Evolutionary conservation across 2,797 vertebrate species (phyloP), one percentile per base, ranked within the genome.

Genomic region (Heterohyrax brucei): DNA sequence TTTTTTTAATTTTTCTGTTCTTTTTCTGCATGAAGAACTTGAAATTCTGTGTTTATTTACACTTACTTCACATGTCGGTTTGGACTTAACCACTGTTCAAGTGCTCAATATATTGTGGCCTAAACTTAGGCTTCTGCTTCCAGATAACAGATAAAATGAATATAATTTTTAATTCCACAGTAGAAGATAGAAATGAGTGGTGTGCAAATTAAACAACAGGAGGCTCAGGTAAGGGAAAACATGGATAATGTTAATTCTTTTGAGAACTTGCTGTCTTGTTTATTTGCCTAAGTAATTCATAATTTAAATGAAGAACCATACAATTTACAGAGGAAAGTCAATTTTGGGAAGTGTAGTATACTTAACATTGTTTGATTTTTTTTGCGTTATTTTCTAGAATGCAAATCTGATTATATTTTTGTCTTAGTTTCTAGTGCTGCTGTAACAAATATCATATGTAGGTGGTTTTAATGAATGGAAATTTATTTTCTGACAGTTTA

Each of bases 101-200:
- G 1, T 28, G 3, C 39, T 61, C 14, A 5, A 24, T 39, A 2
- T 81, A 0, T 16, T 28, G 10, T 24, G 64, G 73, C 53, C 53
- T 56, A 56, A 56, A 56, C 53, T 16, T 46, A 3, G 83, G 7
- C 13, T 59, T 93, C 66, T 77, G 33, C n/a, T 86, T 28, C 44
- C 53, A 39, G 7, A 39, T 84, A 76, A 76, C 46, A 93, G 79
- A 89, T 62, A 48, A 89, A 75, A 24, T 30, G 53, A 46, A 93
- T 91, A 89, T 70, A 18, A 64, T 89, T n/a, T 73, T 92, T 81
- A 80, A 72, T 83, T 96, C 80, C 68, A 76, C 24, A 81, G 28
- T 62, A 91, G 87, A 93, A 89, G 77, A 87, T 2, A 91, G 87
- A 94, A 70, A 48, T 50, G 82, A 92, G n/a, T 94, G 79, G 90